Percentiles rank a stretch among this genome's conserved stretches.
These are phyloP conservation scores for Caenorhabditis sp. DNA, from an alignment of 2,888 invertebrate species.

Conservation along the genomic window DNA sequence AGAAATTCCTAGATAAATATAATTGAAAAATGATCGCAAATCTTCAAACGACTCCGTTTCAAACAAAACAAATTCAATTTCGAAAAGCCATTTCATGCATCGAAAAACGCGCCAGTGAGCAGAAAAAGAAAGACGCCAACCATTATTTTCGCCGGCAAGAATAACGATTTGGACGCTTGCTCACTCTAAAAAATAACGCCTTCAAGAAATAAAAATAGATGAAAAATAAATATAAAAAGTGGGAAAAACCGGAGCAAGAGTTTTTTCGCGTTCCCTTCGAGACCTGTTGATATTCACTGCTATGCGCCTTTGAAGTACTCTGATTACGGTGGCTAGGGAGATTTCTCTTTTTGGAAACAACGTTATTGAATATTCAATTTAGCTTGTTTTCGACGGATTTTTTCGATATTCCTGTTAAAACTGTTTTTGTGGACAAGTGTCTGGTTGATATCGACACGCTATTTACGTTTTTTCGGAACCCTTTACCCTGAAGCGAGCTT, in stretches of 20 bases:
- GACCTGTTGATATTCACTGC: not conserved
- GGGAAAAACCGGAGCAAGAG: not conserved
- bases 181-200: too few species aligned
- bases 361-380: too few species aligned
- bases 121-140: not conserved
- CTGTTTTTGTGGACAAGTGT: too few species aligned
- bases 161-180: too few species aligned
- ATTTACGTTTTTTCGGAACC: too few species aligned
- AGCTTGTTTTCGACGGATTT: too few species aligned
- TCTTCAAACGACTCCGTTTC: not conserved
- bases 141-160: not conserved
- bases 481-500: too few species aligned
- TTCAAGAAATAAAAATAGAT: too few species aligned
- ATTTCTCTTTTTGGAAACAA: not conserved
- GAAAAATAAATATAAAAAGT: too few species aligned
- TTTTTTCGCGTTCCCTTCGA: not conserved
- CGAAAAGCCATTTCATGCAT: conserved; percentile 1
- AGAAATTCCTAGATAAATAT: not conserved
- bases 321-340: not conserved
- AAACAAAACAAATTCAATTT: not conserved
- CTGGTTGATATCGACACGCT: too few species aligned
- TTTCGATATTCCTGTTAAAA: too few species aligned
- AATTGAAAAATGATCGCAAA: not conserved
- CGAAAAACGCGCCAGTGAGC: conserved; percentile 16
- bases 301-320: conserved; percentile 11